phyloP scores from a whole-genome alignment of 2,797 vertebrate species.

The Gallinago nigripennis region DNA sequence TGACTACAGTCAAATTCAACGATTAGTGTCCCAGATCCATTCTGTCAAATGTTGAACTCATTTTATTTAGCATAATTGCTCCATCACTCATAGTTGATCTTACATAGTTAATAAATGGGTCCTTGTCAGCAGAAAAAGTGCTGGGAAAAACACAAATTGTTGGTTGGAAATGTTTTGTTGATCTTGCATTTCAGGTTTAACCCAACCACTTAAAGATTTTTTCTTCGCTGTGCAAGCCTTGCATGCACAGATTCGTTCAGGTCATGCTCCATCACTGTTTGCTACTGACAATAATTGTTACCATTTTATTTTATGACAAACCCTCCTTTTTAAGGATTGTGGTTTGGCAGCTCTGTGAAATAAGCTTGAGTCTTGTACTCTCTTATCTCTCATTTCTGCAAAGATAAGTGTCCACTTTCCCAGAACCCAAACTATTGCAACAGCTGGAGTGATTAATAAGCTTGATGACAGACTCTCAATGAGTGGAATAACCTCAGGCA shows the following conservation, averaged over 20 bases:
- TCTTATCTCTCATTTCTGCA: neutral
- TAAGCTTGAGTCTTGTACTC: neutral
- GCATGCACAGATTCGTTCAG: neutral
- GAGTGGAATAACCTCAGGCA: neutral
- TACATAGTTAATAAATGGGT: neutral
- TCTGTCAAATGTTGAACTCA: neutral
- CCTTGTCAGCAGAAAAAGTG: neutral
- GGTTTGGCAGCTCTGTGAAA: neutral
- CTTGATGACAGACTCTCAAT: neutral
- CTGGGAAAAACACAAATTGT: neutral
- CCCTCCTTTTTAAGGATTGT: neutral
- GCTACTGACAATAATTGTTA: neutral
- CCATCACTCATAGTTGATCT: neutral
- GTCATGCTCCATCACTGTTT: neutral
- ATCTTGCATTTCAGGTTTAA: neutral
- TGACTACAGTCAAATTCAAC: neutral
- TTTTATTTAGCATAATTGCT: neutral
- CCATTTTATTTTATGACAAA: slow-evolving; percentile 7
- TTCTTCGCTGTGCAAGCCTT: neutral
- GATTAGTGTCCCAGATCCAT: neutral
- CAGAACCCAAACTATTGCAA: neutral
- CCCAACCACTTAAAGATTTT: neutral
- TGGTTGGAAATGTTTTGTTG: neutral
- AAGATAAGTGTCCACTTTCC: neutral
- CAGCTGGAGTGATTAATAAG: neutral